A percentile compares a stretch with the other conserved stretches of the same genome.
These are phyloP conservation scores for Acanthornis magna DNA, from an alignment of 2,797 vertebrate genomes.

Conservation along the genomic window DNA sequence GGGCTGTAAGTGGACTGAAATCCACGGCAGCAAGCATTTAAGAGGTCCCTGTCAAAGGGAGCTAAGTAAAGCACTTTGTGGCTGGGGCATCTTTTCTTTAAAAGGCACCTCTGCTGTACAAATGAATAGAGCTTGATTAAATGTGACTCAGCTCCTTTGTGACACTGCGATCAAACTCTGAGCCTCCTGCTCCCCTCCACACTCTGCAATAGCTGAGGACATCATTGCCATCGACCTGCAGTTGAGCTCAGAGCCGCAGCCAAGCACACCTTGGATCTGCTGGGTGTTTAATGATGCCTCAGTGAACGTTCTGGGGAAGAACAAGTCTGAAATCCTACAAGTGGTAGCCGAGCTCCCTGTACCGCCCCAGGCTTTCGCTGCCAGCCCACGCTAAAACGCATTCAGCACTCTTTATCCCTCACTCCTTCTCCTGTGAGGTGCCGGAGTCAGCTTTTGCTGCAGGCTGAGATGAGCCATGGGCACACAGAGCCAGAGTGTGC, in stretches of 20 bases:
- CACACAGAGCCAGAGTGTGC: accelerated
- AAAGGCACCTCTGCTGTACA: not conserved
- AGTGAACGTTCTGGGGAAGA: not conserved
- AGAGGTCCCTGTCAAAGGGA: not conserved
- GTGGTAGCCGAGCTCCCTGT: not conserved
- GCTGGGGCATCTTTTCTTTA: not conserved
- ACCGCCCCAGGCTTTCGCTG: not conserved
- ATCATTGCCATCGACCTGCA: not conserved
- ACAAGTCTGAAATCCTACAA: not conserved
- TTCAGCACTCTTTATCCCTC: not conserved
- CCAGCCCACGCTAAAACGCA: not conserved
- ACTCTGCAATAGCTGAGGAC: not conserved
- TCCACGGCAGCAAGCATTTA: not conserved
- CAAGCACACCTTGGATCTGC: not conserved
- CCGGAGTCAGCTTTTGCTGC: not conserved
- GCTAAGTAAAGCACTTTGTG: not conserved
- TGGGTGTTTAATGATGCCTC: not conserved
- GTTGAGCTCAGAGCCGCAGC: not conserved
- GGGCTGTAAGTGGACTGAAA: not conserved
- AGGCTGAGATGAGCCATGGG: not conserved
- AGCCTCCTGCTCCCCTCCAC: not conserved
- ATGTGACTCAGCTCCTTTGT: not conserved
- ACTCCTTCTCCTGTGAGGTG: not conserved
- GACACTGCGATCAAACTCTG: not conserved
- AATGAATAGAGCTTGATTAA: not conserved